Percentiles rank a stretch among this genome's conserved stretches.
These are phyloP conservation scores for Bilobella aurantiaca DNA, from an alignment of 1,140 invertebrate species.

Conservation along the genomic window DNA sequence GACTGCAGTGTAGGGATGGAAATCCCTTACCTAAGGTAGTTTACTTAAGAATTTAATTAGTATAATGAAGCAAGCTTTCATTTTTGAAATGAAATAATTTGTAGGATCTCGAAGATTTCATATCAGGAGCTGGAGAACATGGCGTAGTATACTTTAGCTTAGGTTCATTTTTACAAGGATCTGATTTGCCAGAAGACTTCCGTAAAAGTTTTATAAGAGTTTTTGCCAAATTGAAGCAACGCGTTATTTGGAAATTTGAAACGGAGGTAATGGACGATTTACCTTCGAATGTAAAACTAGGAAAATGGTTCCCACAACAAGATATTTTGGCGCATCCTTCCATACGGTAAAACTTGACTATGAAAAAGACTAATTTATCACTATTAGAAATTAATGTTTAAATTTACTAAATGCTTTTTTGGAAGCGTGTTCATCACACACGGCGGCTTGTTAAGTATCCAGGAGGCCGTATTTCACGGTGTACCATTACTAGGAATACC, in stretches of 20 bases:
- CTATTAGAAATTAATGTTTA: too few species aligned
- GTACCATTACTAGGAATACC: slow-evolving; percentile 53
- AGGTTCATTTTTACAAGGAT: slow-evolving; percentile 62
- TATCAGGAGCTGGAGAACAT: slow-evolving; percentile 45
- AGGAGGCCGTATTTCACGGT: slow-evolving; percentile 48
- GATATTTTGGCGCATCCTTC: slow-evolving; percentile 52
- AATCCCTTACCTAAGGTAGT: not conserved
- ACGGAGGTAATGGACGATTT: slow-evolving; percentile 35
- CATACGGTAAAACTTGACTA: not conserved
- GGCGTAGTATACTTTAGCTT: slow-evolving; percentile 70
- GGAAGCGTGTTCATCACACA: slow-evolving; percentile 52
- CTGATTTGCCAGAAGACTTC: slow-evolving; percentile 59
- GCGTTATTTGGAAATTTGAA: slow-evolving; percentile 39
- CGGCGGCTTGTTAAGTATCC: slow-evolving; percentile 50
- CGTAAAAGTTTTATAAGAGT: slow-evolving; percentile 56
- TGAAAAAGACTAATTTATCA: too few species aligned
- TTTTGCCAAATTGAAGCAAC: slow-evolving; percentile 48
- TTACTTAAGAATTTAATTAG: not conserved
- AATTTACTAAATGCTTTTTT: not conserved
- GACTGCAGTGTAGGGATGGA: slow-evolving; percentile 28
- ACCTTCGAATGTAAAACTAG: slow-evolving; percentile 57
- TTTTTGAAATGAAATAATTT: not conserved
- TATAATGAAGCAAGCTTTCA: not conserved
- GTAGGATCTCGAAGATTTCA: slow-evolving; percentile 3
- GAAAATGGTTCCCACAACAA: slow-evolving; percentile 68